phyloP scores from a whole-genome alignment of 2,797 vertebrate species.

The Uromys caudimaculatus region DNA sequence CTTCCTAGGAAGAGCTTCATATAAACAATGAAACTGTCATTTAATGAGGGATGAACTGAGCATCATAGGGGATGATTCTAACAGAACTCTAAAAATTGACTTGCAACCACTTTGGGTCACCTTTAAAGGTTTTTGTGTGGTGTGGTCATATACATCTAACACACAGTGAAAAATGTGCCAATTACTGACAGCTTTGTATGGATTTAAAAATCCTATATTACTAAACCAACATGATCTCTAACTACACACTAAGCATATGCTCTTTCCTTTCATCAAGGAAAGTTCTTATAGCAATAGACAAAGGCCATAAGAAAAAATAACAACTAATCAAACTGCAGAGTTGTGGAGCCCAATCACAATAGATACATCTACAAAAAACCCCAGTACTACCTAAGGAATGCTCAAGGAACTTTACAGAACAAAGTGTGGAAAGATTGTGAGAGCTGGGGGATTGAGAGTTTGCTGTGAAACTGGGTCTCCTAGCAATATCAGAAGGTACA shows the following conservation, averaged over 20 bases:
- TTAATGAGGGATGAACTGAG: neutral
- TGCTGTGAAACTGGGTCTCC: neutral
- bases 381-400: neutral
- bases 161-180: neutral
- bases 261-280: neutral
- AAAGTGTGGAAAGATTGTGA: neutral
- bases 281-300: neutral
- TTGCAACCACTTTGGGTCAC: neutral
- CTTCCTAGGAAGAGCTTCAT: neutral
- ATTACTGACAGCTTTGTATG: neutral
- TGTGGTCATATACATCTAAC: neutral
- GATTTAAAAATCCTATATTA: neutral
- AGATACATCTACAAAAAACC: neutral
- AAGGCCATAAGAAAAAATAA: neutral
- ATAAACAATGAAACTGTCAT: slow-evolving; percentile 10
- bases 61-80: neutral
- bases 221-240: neutral
- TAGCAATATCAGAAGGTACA: neutral
- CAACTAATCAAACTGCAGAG: neutral
- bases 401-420: neutral
- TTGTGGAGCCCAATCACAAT: neutral
- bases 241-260: neutral
- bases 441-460: neutral
- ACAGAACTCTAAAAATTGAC: neutral
- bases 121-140: neutral